Conservation (phyloP, 2,888 invertebrate species). For the Apoderus coryli region DNA sequence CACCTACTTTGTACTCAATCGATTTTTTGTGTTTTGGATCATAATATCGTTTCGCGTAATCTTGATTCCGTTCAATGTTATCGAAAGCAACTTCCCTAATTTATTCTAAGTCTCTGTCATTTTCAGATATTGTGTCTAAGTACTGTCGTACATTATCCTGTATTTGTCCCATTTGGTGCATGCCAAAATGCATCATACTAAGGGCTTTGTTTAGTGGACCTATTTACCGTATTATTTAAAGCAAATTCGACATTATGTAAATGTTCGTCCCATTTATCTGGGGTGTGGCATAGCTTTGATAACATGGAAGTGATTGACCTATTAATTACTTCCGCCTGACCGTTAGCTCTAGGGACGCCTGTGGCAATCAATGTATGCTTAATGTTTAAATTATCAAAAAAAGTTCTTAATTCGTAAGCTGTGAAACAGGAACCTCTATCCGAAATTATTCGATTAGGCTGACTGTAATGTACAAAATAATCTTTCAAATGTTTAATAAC, state of each 20-base stretch:
- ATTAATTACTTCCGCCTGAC: too few species aligned
- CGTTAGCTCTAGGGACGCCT: too few species aligned
- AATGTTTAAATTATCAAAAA: too few species aligned
- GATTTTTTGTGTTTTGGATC: conserved; percentile 19
- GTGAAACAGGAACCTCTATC: too few species aligned
- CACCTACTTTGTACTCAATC: conserved; percentile 14
- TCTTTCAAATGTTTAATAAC: too few species aligned
- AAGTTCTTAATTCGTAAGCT: too few species aligned
- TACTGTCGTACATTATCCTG: conserved; percentile 15
- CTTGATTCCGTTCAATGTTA: conserved; percentile 17
- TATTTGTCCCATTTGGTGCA: conserved; percentile 17
- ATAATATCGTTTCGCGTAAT: conserved; percentile 18
- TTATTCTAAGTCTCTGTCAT: conserved; percentile 15
- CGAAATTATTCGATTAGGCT: too few species aligned
- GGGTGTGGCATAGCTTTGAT: conserved; percentile 7
- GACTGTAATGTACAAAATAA: too few species aligned
- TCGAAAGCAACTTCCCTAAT: conserved; percentile 12
- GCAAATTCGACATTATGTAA: conserved; percentile 15
- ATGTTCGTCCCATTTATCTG: conserved; percentile 16
- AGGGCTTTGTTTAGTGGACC: conserved; percentile 21
- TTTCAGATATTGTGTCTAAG: conserved; percentile 10
- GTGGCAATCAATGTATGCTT: too few species aligned
- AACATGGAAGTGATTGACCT: conserved; percentile 6
- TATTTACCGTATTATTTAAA: conserved; percentile 19
- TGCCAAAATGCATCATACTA: conserved; percentile 13